Conservation (phyloP, 1,140 invertebrate species). For the Subanguina moxae region DNA sequence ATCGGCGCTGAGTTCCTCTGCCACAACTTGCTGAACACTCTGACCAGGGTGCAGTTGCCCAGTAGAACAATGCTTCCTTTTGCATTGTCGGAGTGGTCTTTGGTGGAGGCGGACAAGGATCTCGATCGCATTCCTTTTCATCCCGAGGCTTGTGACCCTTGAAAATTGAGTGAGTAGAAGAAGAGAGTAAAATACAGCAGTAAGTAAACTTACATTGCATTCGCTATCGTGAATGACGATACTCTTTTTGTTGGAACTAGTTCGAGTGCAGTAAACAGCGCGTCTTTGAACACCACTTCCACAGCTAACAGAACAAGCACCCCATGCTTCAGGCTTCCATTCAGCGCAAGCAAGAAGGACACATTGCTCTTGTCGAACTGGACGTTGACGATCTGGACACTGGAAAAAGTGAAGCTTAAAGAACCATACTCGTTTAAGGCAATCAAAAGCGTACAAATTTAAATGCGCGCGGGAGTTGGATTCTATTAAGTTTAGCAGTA, state of each 20-base stretch:
- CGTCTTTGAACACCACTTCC: constrained; percentile 43
- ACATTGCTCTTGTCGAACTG: constrained; percentile 23
- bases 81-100: background rate
- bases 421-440: too few relatives aligned
- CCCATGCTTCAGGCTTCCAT: constrained; percentile 46
- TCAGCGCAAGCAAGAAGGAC: constrained; percentile 43
- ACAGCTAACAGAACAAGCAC: constrained; percentile 42
- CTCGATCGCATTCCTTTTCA: constrained; percentile 35
- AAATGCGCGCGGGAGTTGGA: background rate
- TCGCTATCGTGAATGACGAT: constrained; percentile 42
- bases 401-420: too few relatives aligned
- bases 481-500: too few relatives aligned
- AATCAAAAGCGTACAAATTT: background rate
- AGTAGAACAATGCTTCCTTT: constrained; percentile 17
- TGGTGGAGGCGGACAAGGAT: constrained; percentile 13
- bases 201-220: constrained; percentile 31
- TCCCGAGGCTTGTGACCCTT: constrained; percentile 37
- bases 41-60: constrained; percentile 51
- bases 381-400: constrained; percentile 17
- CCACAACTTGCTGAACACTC: constrained; percentile 49
- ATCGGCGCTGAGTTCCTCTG: constrained; percentile 46
- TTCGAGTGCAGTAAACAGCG: constrained; percentile 25
- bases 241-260: background rate
- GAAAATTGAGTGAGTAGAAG: background rate
- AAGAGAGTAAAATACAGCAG: background rate